Evolutionary conservation across 2,888 invertebrate genomes (phyloP), one percentile per base, ranked within the genome.

Genomic region (Erannis defoliaria): DNA sequence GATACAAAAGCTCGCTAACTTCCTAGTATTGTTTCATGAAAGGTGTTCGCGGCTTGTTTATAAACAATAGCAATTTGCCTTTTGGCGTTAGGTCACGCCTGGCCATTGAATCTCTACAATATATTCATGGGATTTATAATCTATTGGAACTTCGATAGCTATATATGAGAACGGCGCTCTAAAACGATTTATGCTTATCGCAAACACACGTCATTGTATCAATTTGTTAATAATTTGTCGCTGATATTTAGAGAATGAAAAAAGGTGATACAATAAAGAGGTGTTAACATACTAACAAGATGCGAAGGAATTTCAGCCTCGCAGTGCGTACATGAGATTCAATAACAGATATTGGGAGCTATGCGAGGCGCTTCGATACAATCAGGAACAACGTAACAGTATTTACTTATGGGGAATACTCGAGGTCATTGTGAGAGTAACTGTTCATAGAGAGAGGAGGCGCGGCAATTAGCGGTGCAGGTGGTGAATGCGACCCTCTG

Each of bases 391-490:
- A 73, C 68, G 72, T 79, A 82, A 79, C 80, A 73, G 75, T 77
- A 77, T 78, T 75, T 75, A 77, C 72, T 75, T 72, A 77, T 67
- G 68, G 58, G 70, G 74, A 80, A 81, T 80, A 74, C 76, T 84
- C 76, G 76, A 75, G 81, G 79, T 75, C 80, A 89, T 84, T 86
- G 85, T 82, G 74, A 76, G 72, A 81, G 77, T 90, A 90, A 86
- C 86, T 84, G 86, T 88, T 86, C 76, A 83, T 81, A 78, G 78
- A 85, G 84, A 79, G 82, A 80, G 82, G 85, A 88, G 88, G 88
- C 82, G 85, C 84, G 85, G 89, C 86, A 90, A 92, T 90, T 90
- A 90, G 86, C 85, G 82, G 85, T 85, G 78, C 88, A 88, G 87
- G 87, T 90, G 90, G 87, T 86, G 88, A 90, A 86, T 85, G 82